Evolutionary conservation across 2,797 vertebrate genomes (phyloP).

Genomic region (Jordanella pulchra): DNA sequence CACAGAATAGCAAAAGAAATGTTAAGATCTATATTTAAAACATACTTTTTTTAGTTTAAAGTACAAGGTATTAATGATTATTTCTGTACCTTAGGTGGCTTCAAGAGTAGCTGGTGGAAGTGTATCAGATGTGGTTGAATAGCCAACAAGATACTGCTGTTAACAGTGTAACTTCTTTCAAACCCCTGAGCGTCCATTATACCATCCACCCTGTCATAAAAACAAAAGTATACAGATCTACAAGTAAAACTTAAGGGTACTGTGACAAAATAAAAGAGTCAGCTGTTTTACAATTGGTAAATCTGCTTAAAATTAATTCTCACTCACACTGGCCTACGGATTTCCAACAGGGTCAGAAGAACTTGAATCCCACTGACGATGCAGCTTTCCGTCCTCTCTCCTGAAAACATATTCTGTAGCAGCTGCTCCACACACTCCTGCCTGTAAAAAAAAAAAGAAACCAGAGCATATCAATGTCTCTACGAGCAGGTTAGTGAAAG

Average conservation of each 20-base stretch:
- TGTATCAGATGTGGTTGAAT: conserved; percentile 91
- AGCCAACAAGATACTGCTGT: conserved; percentile 87
- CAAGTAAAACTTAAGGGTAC: neutral
- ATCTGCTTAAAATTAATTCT: no score
- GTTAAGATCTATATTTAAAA: neutral
- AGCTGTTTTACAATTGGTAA: neutral
- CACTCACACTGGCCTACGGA: conserved; percentile 90
- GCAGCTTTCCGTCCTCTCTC: conserved; percentile 87
- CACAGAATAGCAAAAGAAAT: neutral
- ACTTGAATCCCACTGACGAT: conserved; percentile 94
- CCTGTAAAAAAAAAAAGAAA: conserved; percentile 68
- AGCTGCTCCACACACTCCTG: conserved; percentile 93
- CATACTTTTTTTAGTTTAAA: neutral
- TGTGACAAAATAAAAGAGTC: neutral
- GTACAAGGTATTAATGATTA: neutral
- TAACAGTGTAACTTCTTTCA: conserved; percentile 89
- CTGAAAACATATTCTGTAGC: conserved; percentile 94
- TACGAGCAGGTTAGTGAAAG: conserved; percentile 1
- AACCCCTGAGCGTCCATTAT: conserved; percentile 94
- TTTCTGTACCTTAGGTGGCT: conserved; percentile 89
- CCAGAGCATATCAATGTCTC: neutral
- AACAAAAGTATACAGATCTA: conserved; percentile 17
- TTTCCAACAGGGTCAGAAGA: conserved; percentile 92
- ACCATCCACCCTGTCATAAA: conserved; percentile 86
- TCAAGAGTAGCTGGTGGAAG: conserved; percentile 94